Conservation (phyloP, 1,140 invertebrate species). For the Cecropterus lyciades region DNA sequence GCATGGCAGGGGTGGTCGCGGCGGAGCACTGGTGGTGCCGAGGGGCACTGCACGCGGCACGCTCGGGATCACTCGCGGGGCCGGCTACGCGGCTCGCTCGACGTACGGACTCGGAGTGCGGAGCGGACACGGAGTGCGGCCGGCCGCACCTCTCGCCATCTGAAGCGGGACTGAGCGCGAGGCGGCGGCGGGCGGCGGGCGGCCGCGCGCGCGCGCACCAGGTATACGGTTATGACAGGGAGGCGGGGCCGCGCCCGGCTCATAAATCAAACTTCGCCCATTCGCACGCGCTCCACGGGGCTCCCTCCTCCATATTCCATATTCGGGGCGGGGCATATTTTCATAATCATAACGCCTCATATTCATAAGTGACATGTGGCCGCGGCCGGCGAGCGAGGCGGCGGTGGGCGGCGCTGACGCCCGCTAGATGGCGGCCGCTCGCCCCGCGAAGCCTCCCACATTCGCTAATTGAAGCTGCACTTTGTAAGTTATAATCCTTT, state of each 20-base stretch:
- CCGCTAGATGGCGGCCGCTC: constrained; percentile 79
- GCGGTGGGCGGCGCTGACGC: constrained; percentile 72
- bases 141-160: constrained; percentile 74
- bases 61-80: constrained; percentile 57
- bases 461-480: constrained; percentile 78
- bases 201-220: constrained; percentile 78
- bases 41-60: constrained; percentile 34
- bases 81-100: constrained; percentile 57
- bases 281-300: constrained; percentile 73
- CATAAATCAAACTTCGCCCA: constrained; percentile 85
- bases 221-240: constrained; percentile 82
- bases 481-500: constrained; percentile 76
- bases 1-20: constrained; percentile 61
- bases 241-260: constrained; percentile 79
- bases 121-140: constrained; percentile 55
- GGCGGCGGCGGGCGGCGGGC: constrained; percentile 69
- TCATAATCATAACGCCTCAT: constrained; percentile 85
- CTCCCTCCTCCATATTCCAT: constrained; percentile 82
- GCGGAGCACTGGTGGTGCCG: constrained; percentile 28
- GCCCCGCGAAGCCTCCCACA: constrained; percentile 79
- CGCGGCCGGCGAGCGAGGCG: constrained; percentile 50
- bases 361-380: constrained; percentile 81
- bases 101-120: constrained; percentile 50
- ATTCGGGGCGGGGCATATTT: constrained; percentile 85
- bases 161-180: constrained; percentile 79